Conservation (phyloP, 2,113 vertebrate species). For the Python bivittatus region DNA sequence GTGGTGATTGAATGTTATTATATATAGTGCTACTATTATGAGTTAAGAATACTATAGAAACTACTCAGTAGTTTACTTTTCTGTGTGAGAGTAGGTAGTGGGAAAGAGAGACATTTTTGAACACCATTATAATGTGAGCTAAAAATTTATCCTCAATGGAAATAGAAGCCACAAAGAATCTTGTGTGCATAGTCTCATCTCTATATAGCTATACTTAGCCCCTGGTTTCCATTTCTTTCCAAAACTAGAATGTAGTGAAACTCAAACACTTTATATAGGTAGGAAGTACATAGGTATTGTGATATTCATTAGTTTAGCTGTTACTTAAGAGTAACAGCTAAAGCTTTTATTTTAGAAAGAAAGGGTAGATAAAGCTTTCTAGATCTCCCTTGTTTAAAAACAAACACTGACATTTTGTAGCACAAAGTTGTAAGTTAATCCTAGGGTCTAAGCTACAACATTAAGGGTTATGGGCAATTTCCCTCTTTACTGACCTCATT, state of each 20-base stretch:
- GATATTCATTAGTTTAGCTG: not conserved
- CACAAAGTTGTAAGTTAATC: not conserved
- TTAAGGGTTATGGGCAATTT: not conserved
- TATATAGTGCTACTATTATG: accelerated
- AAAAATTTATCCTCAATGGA: not conserved
- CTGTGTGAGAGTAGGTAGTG: not conserved
- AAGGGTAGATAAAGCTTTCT: not conserved
- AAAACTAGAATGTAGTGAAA: not conserved
- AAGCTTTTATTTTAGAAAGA: not conserved
- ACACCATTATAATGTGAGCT: not conserved
- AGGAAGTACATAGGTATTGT: not conserved
- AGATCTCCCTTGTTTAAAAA: not conserved
- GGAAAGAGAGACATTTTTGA: not conserved
- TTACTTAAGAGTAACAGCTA: no score
- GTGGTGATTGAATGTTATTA: not conserved
- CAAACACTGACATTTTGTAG: not conserved
- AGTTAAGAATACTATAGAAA: not conserved
- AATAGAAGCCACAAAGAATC: not conserved
- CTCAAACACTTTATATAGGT: not conserved
- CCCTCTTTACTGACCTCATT: not conserved
- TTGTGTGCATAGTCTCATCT: not conserved
- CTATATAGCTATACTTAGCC: not conserved
- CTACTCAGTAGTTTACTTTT: not conserved
- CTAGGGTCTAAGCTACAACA: not conserved
- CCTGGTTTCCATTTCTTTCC: not conserved